Percentiles rank a stretch among this genome's conserved stretches.
phyloP scores from a whole-genome alignment of 2,113 vertebrate species.

The Festucalex cinctus region DNA sequence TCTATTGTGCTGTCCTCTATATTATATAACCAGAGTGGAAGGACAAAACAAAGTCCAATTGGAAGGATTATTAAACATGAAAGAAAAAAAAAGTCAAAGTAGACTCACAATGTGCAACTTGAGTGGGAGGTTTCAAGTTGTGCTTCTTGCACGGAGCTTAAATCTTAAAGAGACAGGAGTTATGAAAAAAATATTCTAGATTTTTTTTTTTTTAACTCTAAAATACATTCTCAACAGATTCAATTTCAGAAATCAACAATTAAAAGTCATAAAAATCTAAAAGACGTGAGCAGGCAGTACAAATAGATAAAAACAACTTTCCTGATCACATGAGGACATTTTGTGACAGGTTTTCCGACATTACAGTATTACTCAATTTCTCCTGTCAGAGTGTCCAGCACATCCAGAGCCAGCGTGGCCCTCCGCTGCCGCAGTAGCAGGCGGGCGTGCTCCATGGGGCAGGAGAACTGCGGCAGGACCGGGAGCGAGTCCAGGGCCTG shows the following conservation, averaged over 20 bases:
- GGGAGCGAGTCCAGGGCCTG: slow-evolving; percentile 72
- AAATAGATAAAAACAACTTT: slow-evolving; percentile 8
- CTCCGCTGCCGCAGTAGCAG: slow-evolving; percentile 76
- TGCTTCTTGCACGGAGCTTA: too few relatives aligned
- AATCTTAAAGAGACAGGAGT: too few relatives aligned
- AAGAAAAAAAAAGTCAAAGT: slow-evolving; percentile 49
- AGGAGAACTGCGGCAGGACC: slow-evolving; percentile 79
- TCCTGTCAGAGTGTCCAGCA: slow-evolving; percentile 55
- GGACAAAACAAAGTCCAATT: slow-evolving; percentile 46
- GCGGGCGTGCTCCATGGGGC: slow-evolving; percentile 76
- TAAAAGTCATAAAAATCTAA: not conserved
- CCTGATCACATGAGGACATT: not conserved
- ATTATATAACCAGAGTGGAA: slow-evolving; percentile 65
- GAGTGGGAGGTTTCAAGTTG: too few relatives aligned
- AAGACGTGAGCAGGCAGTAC: not conserved
- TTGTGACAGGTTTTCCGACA: not conserved
- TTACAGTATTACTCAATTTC: slow-evolving; percentile 1
- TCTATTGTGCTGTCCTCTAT: slow-evolving; percentile 59
- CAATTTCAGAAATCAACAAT: not conserved
- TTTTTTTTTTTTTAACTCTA: too few relatives aligned
- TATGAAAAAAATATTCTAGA: too few relatives aligned
- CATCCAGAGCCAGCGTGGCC: slow-evolving; percentile 67
- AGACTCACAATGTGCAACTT: not conserved
- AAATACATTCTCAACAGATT: not conserved
- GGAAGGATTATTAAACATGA: slow-evolving; percentile 57